Evolutionary conservation across 2,113 vertebrate genomes (phyloP), one percentile per base, ranked within the genome.

Genomic region (Sardina pilchardus): DNA sequence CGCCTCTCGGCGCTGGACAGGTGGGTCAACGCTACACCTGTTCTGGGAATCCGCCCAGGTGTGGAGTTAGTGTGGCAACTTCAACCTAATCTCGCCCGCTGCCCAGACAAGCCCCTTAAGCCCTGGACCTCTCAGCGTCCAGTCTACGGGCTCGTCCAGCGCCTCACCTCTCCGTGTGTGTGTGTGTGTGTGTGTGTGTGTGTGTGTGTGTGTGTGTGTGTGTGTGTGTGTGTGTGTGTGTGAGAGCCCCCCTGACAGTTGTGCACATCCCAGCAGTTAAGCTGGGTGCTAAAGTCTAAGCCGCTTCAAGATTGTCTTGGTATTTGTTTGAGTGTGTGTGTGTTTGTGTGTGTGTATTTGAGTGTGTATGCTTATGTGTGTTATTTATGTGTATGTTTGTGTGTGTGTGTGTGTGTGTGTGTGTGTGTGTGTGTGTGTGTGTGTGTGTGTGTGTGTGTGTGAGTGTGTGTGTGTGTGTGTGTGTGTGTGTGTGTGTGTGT

Each of bases 21-120:
- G 39, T 81, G 85, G 90, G 87, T 90, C 85, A 87, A 85, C 87
- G 81, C 83, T 48, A 85, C 92, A 94, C 93, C 93, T 93, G 94
- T 92, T 88, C 80, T 87, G 85, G 90, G 89, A 91, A 88, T 92
- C 81, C 50, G 12, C 88, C 9, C 45, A 0, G 9, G 9, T 89
- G 83, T 12, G 4, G 45, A 1, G 12, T 4, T 80, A 36, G 42
- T 82, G 78, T 86, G 84, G 67, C 56, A 47, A 12, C 17, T 30
- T 2, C 24, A 86, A 19, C 59, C 78, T 84, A 84, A 90, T 90
- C 91, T 91, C 90, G 89, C 75, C 56, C 8, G 42, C 75, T 82
- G 53, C 21, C 86, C 84, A 75, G 43, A 90, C 87, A 88, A 19
- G 88, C 86, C 90, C 90, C 91, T 45, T 82, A 42, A 81, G 81